Base-by-base conservation (phyloP, 2,888 invertebrate species). In the Vesta saturnalis region DNA sequence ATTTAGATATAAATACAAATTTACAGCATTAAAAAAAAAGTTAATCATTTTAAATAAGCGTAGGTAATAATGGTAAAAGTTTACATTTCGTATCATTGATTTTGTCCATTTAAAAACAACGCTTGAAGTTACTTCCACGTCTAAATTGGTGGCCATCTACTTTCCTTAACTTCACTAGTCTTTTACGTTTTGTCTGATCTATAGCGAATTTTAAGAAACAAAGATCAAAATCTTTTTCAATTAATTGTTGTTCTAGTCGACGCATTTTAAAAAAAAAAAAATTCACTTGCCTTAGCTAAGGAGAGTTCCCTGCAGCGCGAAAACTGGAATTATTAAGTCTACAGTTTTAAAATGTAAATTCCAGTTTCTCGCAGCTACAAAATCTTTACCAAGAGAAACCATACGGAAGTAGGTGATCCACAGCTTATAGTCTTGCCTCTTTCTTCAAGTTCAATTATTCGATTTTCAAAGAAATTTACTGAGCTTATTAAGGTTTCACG, bases 251-350 rank as follows among this genome's bases (percentile, higher is more conserved):
- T 23, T 23, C 23, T 8, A 43, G 10, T 43, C 6, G 30, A 2
- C 4, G 46, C 72, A 71, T 74, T 22, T 73, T 61, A n/a, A 65
- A 75, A 73, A 6, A 76, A 23, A 66, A 73, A 75, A 39, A 76
- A 35, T 55, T 73, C 68, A 16, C 65, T 64, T 16, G 65, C 49
- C 3, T 72, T 72, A 10, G 74, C 72, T 49, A 14, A 67, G n/a
- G n/a, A n/a, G n/a, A n/a, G n/a, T n/a, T n/a, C n/a, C n/a, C n/a
- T n/a, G n/a, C n/a, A n/a, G n/a, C 65, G 56, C 72, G 64, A 71
- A 70, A 6, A 57, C 22, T 35, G 57, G 57, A 57, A 57, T 57
- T 15, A 57, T 57, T n/a, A 30, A 30, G 6, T 30, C 30, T 6
- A 30, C 30, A 30, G 30, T 10, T 35, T 43, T 52, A 60, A 70